Conservation (phyloP, 2,888 invertebrate species). For the Dorcus hopei region DNA sequence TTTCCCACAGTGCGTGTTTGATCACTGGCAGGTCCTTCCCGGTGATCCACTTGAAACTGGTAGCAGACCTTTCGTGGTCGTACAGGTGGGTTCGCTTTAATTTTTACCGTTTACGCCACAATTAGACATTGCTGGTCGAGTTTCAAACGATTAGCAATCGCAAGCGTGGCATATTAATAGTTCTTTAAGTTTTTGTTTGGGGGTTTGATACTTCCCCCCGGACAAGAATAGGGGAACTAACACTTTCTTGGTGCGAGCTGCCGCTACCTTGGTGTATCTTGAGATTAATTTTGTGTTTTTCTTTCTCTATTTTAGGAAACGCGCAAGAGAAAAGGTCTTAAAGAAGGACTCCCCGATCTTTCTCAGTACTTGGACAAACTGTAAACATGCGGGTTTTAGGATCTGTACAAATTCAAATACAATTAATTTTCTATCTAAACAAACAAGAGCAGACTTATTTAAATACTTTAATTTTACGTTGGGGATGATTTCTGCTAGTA, state of each 20-base stretch:
- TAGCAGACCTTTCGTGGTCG: slow-evolving; percentile 74
- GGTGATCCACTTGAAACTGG: slow-evolving; percentile 86
- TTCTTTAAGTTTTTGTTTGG: slow-evolving; percentile 51
- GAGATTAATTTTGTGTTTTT: slow-evolving; percentile 10
- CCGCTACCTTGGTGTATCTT: no score
- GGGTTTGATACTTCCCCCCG: slow-evolving; percentile 34
- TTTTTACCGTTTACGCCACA: slow-evolving; percentile 28
- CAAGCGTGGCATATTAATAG: slow-evolving; percentile 49
- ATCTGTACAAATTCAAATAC: slow-evolving; percentile 48
- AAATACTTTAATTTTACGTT: slow-evolving; percentile 6
- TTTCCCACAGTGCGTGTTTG: slow-evolving; percentile 99
- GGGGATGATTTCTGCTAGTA: slow-evolving; percentile 3
- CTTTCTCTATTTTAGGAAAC: slow-evolving; percentile 67
- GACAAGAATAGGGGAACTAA: slow-evolving; percentile 52
- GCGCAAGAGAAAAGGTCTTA: slow-evolving; percentile 98
- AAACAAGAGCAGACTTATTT: not conserved
- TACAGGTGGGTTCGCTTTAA: slow-evolving; percentile 58
- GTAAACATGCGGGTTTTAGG: slow-evolving; percentile 61
- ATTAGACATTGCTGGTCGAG: slow-evolving; percentile 40
- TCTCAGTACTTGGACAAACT: slow-evolving; percentile 97
- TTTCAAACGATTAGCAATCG: slow-evolving; percentile 35
- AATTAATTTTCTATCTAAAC: slow-evolving; percentile 8
- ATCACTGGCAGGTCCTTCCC: slow-evolving; percentile 98
- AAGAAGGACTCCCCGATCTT: slow-evolving; percentile 95
- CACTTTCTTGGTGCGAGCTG: slow-evolving; percentile 30